Conservation (phyloP, 2,113 vertebrate genomes). For the Amphiprion ocellaris region DNA sequence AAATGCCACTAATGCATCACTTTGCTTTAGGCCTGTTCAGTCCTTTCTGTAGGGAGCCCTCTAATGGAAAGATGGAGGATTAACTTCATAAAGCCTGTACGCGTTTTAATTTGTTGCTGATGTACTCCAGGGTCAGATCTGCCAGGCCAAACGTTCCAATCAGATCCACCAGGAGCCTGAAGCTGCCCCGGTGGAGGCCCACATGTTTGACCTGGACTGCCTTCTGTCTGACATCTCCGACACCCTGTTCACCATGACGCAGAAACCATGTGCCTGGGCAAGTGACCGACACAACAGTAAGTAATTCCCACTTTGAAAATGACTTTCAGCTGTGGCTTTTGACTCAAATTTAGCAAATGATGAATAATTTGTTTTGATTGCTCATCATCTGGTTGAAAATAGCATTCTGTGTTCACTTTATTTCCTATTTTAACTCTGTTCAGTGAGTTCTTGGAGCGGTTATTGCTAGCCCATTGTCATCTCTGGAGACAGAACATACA, state of each 20-base stretch:
- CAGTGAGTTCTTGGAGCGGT: too few relatives aligned
- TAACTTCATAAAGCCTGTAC: neutral
- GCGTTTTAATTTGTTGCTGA: conserved; percentile 10
- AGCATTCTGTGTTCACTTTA: neutral
- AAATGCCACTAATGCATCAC: conserved; percentile 16
- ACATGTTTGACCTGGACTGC: conserved; percentile 93
- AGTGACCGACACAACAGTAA: conserved; percentile 86
- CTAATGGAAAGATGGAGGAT: conserved; percentile 21
- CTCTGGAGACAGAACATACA: too few relatives aligned
- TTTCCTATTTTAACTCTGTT: too few relatives aligned
- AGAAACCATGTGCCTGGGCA: conserved; percentile 85
- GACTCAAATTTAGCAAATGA: neutral
- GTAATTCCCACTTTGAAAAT: conserved; percentile 51
- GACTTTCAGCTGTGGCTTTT: conserved; percentile 9
- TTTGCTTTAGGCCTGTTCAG: neutral
- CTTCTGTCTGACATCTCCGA: conserved; percentile 97
- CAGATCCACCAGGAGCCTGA: conserved; percentile 91
- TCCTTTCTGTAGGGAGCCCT: conserved; percentile 21
- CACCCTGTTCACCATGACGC: conserved; percentile 98
- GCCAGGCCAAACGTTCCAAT: conserved; percentile 88
- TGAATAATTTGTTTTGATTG: too few relatives aligned
- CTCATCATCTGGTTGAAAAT: neutral
- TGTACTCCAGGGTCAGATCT: conserved; percentile 83
- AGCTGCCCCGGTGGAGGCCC: conserved; percentile 85
- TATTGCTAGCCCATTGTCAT: too few relatives aligned